A percentile compares a stretch with the other conserved stretches of the same genome.
phyloP scores from a whole-genome alignment of 2,888 invertebrate species.

The Quadriops clusia region DNA sequence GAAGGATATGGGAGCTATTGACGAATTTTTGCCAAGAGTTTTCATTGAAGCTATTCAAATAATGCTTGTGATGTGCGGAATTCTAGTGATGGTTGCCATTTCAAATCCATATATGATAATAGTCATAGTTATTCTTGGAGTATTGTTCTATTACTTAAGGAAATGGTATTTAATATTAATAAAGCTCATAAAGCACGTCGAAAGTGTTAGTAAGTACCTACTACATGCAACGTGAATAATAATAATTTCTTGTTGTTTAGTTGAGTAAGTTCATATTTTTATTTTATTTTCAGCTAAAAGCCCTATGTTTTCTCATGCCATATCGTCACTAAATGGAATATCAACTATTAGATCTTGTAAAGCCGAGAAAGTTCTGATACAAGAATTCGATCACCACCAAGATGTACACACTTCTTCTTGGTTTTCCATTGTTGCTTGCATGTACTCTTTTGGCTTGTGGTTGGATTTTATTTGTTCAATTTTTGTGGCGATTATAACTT shows the following conservation, averaged over 20 bases:
- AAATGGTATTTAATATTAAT: slow-evolving; percentile 55
- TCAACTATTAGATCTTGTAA: slow-evolving; percentile 61
- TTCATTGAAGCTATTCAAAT: slow-evolving; percentile 44
- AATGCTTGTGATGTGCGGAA: slow-evolving; percentile 54
- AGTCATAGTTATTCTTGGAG: slow-evolving; percentile 46
- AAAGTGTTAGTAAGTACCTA: slow-evolving; percentile 37
- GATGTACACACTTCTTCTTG: slow-evolving; percentile 60
- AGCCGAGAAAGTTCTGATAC: slow-evolving; percentile 47
- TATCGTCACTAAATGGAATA: slow-evolving; percentile 60
- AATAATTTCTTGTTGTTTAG: slow-evolving; percentile 6
- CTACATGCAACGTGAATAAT: background rate
- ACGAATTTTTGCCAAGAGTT: slow-evolving; percentile 43
- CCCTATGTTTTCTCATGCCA: slow-evolving; percentile 69
- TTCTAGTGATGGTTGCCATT: slow-evolving; percentile 54
- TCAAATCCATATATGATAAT: slow-evolving; percentile 54
- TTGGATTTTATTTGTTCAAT: slow-evolving; percentile 58
- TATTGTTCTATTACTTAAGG: slow-evolving; percentile 52
- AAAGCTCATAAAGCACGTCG: slow-evolving; percentile 54
- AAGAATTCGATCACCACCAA: slow-evolving; percentile 47
- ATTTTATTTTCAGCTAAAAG: slow-evolving; percentile 70
- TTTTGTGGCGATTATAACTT: slow-evolving; percentile 53
- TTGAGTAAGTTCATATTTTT: too few relatives aligned
- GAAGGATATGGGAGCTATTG: slow-evolving; percentile 57
- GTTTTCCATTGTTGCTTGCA: slow-evolving; percentile 51
- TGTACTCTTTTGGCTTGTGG: slow-evolving; percentile 60